These are phyloP conservation scores for Heteromurus nitidus DNA, from an alignment of 2,888 invertebrate species.

Conservation along the genomic window DNA sequence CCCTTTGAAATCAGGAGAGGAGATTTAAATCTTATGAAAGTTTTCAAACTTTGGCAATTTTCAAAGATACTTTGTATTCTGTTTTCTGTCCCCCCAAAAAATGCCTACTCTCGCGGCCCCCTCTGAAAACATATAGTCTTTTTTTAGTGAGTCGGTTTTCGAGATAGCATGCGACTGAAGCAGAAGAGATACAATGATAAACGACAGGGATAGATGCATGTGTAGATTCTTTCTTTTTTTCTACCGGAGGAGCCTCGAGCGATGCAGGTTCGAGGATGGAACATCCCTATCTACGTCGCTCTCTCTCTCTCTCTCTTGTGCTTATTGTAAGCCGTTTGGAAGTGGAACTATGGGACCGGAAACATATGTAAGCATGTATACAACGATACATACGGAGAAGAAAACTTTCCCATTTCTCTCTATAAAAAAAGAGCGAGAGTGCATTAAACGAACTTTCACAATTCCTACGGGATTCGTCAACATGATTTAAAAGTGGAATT, in stretches of 20 bases:
- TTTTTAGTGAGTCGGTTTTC: neutral
- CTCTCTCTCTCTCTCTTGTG: neutral
- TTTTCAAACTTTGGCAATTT: slow-evolving; percentile 65
- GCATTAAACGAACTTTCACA: slow-evolving; percentile 34
- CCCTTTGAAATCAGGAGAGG: slow-evolving; percentile 41
- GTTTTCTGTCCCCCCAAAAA: neutral
- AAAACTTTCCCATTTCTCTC: slow-evolving; percentile 11
- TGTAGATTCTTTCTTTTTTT: slow-evolving; percentile 29
- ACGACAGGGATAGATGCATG: slow-evolving; percentile 48
- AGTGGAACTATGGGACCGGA: slow-evolving; percentile 23
- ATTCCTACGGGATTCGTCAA: slow-evolving; percentile 55
- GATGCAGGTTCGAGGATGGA: slow-evolving; percentile 34
- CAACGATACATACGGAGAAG: neutral
- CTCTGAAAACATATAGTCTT: neutral
- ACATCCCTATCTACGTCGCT: neutral
- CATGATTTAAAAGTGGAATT: slow-evolving; percentile 50
- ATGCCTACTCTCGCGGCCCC: neutral
- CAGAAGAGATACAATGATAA: slow-evolving; percentile 32
- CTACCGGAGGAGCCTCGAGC: slow-evolving; percentile 39
- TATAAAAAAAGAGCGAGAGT: slow-evolving; percentile 5
- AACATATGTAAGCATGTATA: slow-evolving; percentile 1
- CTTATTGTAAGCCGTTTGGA: neutral
- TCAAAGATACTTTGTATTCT: slow-evolving; percentile 46
- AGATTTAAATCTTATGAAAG: slow-evolving; percentile 64
- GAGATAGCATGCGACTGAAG: slow-evolving; percentile 5